Percentiles rank a stretch among this genome's conserved stretches.
phyloP scores from a whole-genome alignment of 2,888 invertebrate genomes.

The Pristionchus arcanus region DNA sequence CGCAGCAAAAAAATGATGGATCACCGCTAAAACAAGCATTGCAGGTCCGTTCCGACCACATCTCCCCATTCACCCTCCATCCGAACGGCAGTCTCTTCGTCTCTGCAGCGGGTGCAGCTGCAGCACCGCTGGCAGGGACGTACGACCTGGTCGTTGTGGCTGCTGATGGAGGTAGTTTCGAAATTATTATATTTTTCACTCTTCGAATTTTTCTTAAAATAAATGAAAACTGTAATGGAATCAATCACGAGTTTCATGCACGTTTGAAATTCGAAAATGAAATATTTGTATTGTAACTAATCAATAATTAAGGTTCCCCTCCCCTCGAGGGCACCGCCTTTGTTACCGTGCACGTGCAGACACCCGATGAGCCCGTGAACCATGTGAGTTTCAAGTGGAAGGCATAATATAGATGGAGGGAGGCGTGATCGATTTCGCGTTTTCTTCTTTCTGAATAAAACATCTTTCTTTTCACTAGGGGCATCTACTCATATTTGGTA shows the following conservation, averaged over 20 bases:
- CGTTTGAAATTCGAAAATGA: neutral
- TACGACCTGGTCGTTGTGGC: conserved; percentile 92
- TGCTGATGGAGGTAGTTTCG: conserved; percentile 86
- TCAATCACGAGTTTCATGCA: neutral
- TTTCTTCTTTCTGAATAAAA: neutral
- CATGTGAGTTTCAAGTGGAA: conserved; percentile 84
- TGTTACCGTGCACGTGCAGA: conserved; percentile 91
- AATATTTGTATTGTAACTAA: too few species aligned
- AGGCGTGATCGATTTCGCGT: neutral
- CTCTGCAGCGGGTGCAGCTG: neutral
- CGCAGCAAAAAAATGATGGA: too few species aligned
- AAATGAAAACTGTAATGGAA: neutral
- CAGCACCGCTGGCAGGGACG: neutral
- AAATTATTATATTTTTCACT: too few species aligned
- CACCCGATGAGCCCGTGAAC: conserved; percentile 95
- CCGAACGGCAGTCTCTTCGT: conserved; percentile 52
- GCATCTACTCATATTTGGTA: too few species aligned
- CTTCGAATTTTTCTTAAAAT: too few species aligned
- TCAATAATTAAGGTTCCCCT: conserved; percentile 83
- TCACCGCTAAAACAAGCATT: neutral
- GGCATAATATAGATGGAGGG: neutral
- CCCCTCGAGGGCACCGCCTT: conserved; percentile 94
- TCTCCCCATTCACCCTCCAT: conserved; percentile 31
- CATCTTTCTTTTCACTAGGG: too few species aligned
- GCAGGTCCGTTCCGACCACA: conserved; percentile 22